A percentile compares a stretch with the other conserved stretches of the same genome.
These are phyloP conservation scores for Meghimatium bilineatum DNA, from an alignment of 2,888 invertebrate species.

Conservation along the genomic window DNA sequence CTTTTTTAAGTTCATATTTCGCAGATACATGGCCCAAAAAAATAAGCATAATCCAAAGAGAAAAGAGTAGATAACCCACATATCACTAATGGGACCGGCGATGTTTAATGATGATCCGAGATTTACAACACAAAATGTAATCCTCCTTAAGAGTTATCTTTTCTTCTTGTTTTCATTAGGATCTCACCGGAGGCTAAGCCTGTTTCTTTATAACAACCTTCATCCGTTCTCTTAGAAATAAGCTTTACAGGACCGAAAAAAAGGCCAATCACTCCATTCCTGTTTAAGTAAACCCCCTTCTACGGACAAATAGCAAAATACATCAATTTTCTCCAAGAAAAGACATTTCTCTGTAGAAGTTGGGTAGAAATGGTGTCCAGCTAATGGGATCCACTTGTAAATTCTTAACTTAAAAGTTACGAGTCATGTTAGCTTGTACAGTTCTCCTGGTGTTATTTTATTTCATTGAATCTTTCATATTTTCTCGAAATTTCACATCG, in stretches of 20 bases:
- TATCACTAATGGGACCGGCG: background rate
- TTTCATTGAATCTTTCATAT: conserved; percentile 31
- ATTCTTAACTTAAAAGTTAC: conserved; percentile 5
- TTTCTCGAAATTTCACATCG: conserved; percentile 10
- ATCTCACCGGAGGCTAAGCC: background rate
- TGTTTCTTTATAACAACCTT: background rate
- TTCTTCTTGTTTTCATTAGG: background rate
- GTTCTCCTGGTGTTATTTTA: conserved; percentile 20
- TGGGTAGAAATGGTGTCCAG: conserved; percentile 18
- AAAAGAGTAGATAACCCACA: background rate
- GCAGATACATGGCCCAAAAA: background rate
- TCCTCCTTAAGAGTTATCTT: background rate
- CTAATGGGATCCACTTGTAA: conserved; percentile 34
- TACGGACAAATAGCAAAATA: background rate
- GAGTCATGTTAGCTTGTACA: too few relatives aligned
- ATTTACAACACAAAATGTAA: background rate
- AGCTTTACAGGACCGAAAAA: background rate
- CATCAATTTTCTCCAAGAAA: conserved; percentile 15
- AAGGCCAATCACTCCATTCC: background rate
- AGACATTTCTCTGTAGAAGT: conserved; percentile 8
- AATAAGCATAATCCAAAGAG: background rate
- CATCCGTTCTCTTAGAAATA: background rate
- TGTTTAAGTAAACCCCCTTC: background rate
- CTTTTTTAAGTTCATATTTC: background rate
- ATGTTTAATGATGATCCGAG: conserved; percentile 3